Conservation (phyloP, 2,888 invertebrate species). For the Hanleya hanleyi region DNA sequence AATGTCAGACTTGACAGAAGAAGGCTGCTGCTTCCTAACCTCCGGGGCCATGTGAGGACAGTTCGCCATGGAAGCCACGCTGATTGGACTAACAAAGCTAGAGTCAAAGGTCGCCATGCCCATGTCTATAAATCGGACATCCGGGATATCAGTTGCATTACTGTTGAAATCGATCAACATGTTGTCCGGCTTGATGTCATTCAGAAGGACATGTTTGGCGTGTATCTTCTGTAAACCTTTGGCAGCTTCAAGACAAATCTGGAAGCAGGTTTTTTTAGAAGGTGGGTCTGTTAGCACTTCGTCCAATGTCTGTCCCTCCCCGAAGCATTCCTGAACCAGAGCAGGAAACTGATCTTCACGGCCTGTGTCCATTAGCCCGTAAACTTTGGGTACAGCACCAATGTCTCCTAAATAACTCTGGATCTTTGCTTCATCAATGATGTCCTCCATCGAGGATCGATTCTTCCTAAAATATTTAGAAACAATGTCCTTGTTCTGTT, state of each 20-base stretch:
- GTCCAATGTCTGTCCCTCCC: not conserved
- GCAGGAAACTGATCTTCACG: not conserved
- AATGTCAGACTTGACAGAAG: not conserved
- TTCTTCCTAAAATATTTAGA: not conserved
- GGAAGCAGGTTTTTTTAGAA: not conserved
- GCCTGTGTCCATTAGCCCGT: not conserved
- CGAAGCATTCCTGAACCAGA: not conserved
- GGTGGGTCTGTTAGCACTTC: not conserved
- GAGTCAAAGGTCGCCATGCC: not conserved
- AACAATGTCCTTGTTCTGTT: not conserved
- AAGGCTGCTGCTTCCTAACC: not conserved
- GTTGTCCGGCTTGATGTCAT: constrained; percentile 1
- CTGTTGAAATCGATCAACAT: not conserved
- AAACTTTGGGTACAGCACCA: not conserved
- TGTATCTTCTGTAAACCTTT: not conserved
- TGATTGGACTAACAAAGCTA: not conserved
- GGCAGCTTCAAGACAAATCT: not conserved
- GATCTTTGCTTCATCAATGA: not conserved
- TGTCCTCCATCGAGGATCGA: not conserved
- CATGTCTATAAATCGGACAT: not conserved
- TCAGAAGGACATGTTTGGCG: not conserved
- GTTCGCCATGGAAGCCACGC: not conserved
- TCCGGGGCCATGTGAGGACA: not conserved
- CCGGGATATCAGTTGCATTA: not conserved
- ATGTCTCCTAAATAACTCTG: not conserved